phyloP scores from a whole-genome alignment of 2,797 vertebrate genomes.

The Syncerus caffer region DNA sequence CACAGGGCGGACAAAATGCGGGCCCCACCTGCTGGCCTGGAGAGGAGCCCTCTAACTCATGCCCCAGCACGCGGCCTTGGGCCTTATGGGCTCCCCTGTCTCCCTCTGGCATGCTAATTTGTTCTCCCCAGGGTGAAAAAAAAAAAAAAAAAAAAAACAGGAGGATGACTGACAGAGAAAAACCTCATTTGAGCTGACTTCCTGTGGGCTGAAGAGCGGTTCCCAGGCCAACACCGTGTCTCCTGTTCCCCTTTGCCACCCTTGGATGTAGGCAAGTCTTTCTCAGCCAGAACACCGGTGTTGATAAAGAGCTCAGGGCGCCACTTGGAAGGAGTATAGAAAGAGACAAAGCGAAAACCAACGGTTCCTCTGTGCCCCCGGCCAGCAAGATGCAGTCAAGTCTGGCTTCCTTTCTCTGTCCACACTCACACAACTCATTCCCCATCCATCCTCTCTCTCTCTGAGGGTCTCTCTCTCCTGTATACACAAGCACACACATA shows the following conservation, averaged over 20 bases:
- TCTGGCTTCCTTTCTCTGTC: not conserved
- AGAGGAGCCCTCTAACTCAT: not conserved
- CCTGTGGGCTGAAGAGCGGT: not conserved
- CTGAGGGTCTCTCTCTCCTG: not conserved
- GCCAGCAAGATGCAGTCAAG: not conserved
- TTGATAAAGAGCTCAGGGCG: constrained; percentile 28
- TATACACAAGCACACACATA: not conserved
- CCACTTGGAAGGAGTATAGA: not conserved
- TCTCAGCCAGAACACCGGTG: not conserved
- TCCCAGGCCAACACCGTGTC: not conserved
- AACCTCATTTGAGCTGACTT: constrained; percentile 8
- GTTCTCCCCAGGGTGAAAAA: not conserved
- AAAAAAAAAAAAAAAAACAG: not conserved
- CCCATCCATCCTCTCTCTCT: not conserved
- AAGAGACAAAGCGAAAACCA: not conserved
- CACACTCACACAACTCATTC: not conserved
- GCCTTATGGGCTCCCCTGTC: not conserved
- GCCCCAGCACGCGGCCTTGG: accelerated
- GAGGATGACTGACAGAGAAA: not conserved
- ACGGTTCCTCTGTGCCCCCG: not conserved
- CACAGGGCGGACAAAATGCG: not conserved
- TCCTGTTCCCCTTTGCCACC: not conserved
- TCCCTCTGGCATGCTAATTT: not conserved
- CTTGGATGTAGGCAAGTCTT: constrained; percentile 8
- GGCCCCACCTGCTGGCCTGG: not conserved